Percentiles rank a stretch among this genome's conserved stretches.
phyloP scores from a whole-genome alignment of 2,888 invertebrate genomes.

The Epistrophella euchroma region DNA sequence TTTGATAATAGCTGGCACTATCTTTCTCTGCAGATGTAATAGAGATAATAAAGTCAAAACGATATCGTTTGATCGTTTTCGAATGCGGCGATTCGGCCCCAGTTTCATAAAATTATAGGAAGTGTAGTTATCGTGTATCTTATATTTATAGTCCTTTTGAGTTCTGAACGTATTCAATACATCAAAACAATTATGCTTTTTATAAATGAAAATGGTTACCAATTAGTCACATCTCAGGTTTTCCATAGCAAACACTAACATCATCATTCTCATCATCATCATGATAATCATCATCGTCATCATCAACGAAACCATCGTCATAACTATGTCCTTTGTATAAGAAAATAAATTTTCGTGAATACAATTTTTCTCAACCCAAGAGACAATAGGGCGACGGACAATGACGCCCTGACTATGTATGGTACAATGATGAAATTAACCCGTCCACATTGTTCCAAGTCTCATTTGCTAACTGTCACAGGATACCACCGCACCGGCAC shows the following conservation, averaged over 20 bases:
- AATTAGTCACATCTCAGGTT: constrained; percentile 66
- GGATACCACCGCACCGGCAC: too few species aligned
- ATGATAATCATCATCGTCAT: constrained; percentile 25
- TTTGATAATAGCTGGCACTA: too few species aligned
- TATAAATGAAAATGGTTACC: constrained; percentile 52
- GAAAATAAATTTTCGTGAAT: constrained; percentile 23
- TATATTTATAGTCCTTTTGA: too few species aligned
- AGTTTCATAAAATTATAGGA: too few species aligned
- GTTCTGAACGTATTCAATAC: constrained; percentile 16
- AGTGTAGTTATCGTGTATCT: too few species aligned
- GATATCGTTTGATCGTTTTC: too few species aligned
- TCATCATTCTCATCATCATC: not conserved
- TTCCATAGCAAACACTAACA: not conserved
- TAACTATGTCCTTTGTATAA: constrained; percentile 36
- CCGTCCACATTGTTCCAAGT: constrained; percentile 72
- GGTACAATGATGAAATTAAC: constrained; percentile 70
- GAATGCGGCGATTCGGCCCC: too few species aligned
- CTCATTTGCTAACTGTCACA: constrained; percentile 74
- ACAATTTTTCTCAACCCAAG: constrained; percentile 10
- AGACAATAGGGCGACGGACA: constrained; percentile 31
- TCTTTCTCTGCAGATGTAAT: too few species aligned
- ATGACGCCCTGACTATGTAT: constrained; percentile 36
- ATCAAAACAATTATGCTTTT: constrained; percentile 56
- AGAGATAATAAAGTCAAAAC: too few species aligned
- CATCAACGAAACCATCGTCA: constrained; percentile 20